A percentile compares a stretch with the other conserved stretches of the same genome.
Conservation (phyloP, 2,888 invertebrate species). For the Phyllotreta cruciferae region DNA sequence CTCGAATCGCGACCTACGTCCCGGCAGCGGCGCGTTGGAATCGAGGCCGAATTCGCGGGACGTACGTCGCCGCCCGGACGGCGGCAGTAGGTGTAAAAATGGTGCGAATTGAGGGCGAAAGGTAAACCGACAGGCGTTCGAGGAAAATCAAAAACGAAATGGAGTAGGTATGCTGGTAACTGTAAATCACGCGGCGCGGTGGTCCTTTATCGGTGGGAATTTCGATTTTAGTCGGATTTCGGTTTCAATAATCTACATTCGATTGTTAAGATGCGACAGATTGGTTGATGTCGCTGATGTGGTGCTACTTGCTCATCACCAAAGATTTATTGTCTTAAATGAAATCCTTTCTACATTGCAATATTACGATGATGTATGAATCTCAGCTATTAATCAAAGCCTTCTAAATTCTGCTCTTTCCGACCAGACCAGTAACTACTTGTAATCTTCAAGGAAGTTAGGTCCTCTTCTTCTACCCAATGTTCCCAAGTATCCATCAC, state of each 20-base stretch:
- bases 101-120: constrained; percentile 61
- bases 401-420: too few relatives aligned
- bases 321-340: too few relatives aligned
- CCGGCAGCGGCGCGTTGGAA: constrained; percentile 16
- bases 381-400: too few relatives aligned
- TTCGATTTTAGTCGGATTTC: constrained; percentile 28
- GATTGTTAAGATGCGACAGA: neutral
- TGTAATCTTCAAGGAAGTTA: too few relatives aligned
- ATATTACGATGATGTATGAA: too few relatives aligned
- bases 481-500: too few relatives aligned
- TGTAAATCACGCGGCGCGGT: constrained; percentile 33
- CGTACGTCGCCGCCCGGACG: constrained; percentile 46
- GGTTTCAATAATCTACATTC: constrained; percentile 18
- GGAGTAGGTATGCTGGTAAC: constrained; percentile 38
- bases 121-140: constrained; percentile 59
- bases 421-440: too few relatives aligned
- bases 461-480: too few relatives aligned
- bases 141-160: constrained; percentile 55
- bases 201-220: constrained; percentile 20
- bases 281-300: too few relatives aligned
- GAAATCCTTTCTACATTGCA: too few relatives aligned
- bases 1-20: constrained; percentile 37
- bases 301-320: too few relatives aligned
- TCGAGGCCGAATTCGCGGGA: constrained; percentile 30
- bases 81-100: constrained; percentile 59